Evolutionary conservation across 2,797 vertebrate genomes (phyloP).

Genomic region (Melanotaenia maccullochi): DNA sequence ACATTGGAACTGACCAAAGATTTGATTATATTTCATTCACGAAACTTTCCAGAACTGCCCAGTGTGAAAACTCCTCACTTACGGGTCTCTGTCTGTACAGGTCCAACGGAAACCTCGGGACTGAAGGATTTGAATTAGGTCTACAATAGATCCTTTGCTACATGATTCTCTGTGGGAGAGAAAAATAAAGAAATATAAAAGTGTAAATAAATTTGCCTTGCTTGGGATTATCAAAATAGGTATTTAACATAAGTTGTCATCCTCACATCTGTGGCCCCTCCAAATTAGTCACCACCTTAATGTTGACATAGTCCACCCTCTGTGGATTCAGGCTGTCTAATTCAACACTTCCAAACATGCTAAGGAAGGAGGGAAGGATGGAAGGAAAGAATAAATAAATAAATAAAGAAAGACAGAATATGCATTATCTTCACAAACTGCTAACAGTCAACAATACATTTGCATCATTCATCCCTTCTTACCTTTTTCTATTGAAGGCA

Average conservation of each 20-base stretch:
- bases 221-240: neutral
- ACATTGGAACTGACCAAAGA: neutral
- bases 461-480: neutral
- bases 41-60: neutral
- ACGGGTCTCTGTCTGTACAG: constrained; percentile 80
- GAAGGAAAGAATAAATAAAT: neutral
- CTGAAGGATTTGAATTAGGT: constrained; percentile 74
- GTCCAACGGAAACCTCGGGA: constrained; percentile 83
- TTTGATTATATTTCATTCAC: neutral
- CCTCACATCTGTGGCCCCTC: constrained; percentile 79
- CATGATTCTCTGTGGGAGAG: constrained; percentile 79
- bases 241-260: neutral
- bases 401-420: no score
- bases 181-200: neutral
- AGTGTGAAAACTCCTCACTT: constrained; percentile 29
- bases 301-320: constrained; percentile 81
- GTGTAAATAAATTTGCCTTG: neutral
- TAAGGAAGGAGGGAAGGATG: constrained; percentile 36
- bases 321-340: constrained; percentile 77
- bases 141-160: constrained; percentile 73
- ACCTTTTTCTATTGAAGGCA: constrained; percentile 82
- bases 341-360: constrained; percentile 86
- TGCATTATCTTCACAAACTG: neutral
- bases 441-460: neutral
- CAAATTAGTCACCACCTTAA: constrained; percentile 80